phyloP scores from a whole-genome alignment of 2,113 vertebrate species.

The Procapra przewalskii region DNA sequence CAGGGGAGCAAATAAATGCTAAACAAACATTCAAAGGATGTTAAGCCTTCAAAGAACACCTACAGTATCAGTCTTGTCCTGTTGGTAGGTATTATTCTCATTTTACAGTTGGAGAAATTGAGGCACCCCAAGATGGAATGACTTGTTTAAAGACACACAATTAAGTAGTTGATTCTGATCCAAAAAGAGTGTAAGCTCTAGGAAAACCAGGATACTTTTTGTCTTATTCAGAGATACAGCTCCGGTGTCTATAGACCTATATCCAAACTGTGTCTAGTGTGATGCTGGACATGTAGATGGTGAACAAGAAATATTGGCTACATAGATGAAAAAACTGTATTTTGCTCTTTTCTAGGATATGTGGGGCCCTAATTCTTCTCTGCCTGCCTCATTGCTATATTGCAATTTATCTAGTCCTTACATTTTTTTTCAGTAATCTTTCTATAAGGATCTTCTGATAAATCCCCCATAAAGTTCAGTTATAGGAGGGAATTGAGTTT shows the following conservation, averaged over 20 bases:
- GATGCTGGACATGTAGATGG: not conserved
- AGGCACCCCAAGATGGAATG: not conserved
- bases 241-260: not conserved
- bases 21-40: not conserved
- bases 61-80: not conserved
- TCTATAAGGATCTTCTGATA: not conserved
- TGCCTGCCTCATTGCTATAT: not conserved
- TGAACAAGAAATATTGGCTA: not conserved
- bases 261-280: not conserved
- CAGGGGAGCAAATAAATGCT: not conserved
- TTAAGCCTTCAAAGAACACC: not conserved
- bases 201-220: not conserved
- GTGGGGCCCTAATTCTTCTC: not conserved
- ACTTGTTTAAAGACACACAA: not conserved
- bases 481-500: not conserved
- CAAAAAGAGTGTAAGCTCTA: not conserved
- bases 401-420: not conserved
- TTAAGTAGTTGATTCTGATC: not conserved
- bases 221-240: not conserved
- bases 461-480: not conserved
- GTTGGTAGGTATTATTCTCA: not conserved
- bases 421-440: not conserved
- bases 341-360: not conserved
- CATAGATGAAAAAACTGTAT: not conserved
- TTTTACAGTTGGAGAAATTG: not conserved